phyloP scores from a whole-genome alignment of 2,113 vertebrate species.

The Megalops atlanticus region DNA sequence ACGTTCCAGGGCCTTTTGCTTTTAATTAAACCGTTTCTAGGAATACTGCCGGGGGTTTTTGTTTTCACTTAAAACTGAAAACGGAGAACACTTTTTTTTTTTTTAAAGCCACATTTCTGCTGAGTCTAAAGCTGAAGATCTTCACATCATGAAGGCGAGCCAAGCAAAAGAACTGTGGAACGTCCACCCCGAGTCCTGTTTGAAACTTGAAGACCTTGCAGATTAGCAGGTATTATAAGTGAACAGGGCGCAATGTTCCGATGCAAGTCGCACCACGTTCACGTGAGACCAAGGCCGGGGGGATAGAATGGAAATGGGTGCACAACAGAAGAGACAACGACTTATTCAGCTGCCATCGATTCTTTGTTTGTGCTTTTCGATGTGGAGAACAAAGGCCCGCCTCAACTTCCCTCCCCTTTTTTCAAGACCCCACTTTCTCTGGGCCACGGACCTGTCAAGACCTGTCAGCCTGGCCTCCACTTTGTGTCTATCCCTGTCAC shows the following conservation, averaged over 20 bases:
- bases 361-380: background rate
- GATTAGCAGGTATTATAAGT: too few species aligned
- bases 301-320: background rate
- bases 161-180: background rate
- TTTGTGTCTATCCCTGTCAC: conserved; percentile 66
- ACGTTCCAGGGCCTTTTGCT: background rate
- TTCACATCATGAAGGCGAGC: background rate
- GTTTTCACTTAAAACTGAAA: background rate
- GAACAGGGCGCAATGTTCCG: too few species aligned
- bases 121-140: too few species aligned
- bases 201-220: too few species aligned
- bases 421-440: conserved; percentile 35
- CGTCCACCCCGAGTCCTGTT: background rate
- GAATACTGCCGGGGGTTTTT: background rate
- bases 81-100: background rate
- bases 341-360: background rate
- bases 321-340: background rate
- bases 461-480: conserved; percentile 55
- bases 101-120: background rate
- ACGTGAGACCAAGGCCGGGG: background rate
- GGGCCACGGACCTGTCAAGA: conserved; percentile 62
- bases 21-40: background rate
- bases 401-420: background rate
- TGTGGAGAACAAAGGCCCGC: background rate
- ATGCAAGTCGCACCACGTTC: background rate